Evolutionary conservation across 1,140 invertebrate species (phyloP).

Genomic region (Cryptotermes secundus): DNA sequence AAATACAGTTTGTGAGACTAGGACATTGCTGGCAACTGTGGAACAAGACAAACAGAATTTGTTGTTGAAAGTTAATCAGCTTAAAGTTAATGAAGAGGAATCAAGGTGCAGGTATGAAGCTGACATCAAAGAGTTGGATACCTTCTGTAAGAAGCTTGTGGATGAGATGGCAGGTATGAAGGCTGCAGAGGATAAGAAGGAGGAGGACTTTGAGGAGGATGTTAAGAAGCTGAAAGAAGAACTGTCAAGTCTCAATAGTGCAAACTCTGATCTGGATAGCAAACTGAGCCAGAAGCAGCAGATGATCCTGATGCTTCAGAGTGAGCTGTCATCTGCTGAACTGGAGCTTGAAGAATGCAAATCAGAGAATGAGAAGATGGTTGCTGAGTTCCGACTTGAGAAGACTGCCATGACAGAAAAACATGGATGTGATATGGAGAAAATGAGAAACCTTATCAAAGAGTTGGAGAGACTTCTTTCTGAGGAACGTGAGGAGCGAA

Average conservation of each 20-base stretch:
- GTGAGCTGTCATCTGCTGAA: constrained; percentile 40
- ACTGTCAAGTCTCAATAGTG: constrained; percentile 34
- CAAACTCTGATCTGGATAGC: constrained; percentile 35
- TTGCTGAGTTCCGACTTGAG: constrained; percentile 37
- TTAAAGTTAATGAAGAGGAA: neutral
- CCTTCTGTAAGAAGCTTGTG: neutral
- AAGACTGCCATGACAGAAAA: constrained; percentile 37
- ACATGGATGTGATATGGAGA: constrained; percentile 39
- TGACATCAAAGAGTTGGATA: neutral
- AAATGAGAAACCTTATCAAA: constrained; percentile 40
- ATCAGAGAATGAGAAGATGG: constrained; percentile 40
- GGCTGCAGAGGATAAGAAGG: neutral
- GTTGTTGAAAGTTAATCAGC: neutral
- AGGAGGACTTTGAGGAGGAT: neutral
- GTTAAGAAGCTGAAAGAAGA: neutral
- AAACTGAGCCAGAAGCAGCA: constrained; percentile 39
- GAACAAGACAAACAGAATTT: neutral
- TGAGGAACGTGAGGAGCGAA: constrained; percentile 32
- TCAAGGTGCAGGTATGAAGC: neutral
- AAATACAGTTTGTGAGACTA: neutral
- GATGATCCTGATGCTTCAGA: constrained; percentile 40
- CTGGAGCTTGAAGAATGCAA: constrained; percentile 41
- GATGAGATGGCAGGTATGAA: neutral
- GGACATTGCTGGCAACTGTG: neutral
- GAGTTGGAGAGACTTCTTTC: constrained; percentile 37